Evolutionary conservation across 2,888 invertebrate genomes (phyloP).

Genomic region (Cremastinae sp.): DNA sequence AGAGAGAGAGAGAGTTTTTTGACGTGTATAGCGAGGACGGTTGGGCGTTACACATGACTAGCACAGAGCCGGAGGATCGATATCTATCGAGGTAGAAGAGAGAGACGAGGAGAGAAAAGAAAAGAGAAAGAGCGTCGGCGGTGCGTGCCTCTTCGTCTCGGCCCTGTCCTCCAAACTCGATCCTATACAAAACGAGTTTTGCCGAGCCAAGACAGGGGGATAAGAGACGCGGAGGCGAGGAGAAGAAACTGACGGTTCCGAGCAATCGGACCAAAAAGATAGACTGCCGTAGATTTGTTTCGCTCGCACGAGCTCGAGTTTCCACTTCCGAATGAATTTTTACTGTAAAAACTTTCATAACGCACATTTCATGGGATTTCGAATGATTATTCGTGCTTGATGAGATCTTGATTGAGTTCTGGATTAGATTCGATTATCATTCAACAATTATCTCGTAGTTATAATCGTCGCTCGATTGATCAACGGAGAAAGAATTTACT

Average conservation of each 20-base stretch:
- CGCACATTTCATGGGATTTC: no score
- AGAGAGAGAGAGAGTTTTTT: constrained; percentile 50
- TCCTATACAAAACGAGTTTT: constrained; percentile 59
- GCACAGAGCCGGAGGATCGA: constrained; percentile 58
- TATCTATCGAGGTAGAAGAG: constrained; percentile 61
- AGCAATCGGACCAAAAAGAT: constrained; percentile 1
- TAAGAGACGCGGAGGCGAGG: constrained; percentile 13
- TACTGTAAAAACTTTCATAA: no score
- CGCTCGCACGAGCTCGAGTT: no score
- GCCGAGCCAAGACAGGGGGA: constrained; percentile 48
- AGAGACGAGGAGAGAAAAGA: constrained; percentile 19
- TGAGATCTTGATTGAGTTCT: no score
- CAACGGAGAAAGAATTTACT: no score
- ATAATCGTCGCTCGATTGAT: no score
- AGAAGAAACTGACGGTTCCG: not conserved
- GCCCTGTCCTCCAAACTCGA: constrained; percentile 60
- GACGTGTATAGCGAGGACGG: constrained; percentile 48
- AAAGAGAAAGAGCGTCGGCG: constrained; percentile 27
- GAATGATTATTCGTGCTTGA: no score
- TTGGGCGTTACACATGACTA: constrained; percentile 48
- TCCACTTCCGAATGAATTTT: no score
- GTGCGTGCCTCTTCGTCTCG: constrained; percentile 19
- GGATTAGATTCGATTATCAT: no score
- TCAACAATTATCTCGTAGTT: no score
- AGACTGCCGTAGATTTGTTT: no score